These are phyloP conservation scores for Lepilemur septentrionalis DNA, from an alignment of 2,797 vertebrate genomes.

Conservation along the genomic window DNA sequence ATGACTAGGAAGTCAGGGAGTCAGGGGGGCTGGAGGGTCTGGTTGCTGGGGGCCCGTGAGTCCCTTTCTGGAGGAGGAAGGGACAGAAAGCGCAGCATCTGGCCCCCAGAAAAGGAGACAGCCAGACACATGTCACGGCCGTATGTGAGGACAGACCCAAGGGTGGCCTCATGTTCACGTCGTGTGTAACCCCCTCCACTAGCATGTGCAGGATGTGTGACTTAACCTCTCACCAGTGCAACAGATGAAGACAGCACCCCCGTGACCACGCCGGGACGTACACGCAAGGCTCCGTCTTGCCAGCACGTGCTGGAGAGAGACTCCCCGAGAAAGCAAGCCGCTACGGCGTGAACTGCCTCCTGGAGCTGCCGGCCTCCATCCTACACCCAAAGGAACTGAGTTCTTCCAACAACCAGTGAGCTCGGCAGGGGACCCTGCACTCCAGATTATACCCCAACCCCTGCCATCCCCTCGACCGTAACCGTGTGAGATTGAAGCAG, in stretches of 20 bases:
- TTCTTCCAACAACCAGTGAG: background rate
- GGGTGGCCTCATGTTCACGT: rapidly evolving
- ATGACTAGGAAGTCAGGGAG: no score
- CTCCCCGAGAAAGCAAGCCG: background rate
- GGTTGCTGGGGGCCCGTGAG: background rate
- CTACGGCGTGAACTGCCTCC: background rate
- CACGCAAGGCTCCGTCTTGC: rapidly evolving
- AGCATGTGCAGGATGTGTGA: background rate
- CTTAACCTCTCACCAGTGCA: background rate
- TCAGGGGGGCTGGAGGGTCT: background rate
- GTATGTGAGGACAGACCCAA: background rate
- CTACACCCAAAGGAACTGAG: background rate
- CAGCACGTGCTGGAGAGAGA: background rate
- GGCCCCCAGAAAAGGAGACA: background rate
- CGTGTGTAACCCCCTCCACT: background rate
- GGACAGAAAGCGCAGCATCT: background rate
- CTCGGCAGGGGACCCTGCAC: background rate
- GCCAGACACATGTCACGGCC: no score
- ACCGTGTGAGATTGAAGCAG: background rate
- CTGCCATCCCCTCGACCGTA: background rate
- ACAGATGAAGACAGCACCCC: background rate
- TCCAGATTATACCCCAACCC: background rate
- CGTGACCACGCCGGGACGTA: rapidly evolving
- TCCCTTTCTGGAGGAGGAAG: background rate
- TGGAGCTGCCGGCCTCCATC: background rate